Percentiles rank a stretch among this genome's conserved stretches.
These are phyloP conservation scores for Oriolus oriolus DNA, from an alignment of 2,113 vertebrate species.

Conservation along the genomic window DNA sequence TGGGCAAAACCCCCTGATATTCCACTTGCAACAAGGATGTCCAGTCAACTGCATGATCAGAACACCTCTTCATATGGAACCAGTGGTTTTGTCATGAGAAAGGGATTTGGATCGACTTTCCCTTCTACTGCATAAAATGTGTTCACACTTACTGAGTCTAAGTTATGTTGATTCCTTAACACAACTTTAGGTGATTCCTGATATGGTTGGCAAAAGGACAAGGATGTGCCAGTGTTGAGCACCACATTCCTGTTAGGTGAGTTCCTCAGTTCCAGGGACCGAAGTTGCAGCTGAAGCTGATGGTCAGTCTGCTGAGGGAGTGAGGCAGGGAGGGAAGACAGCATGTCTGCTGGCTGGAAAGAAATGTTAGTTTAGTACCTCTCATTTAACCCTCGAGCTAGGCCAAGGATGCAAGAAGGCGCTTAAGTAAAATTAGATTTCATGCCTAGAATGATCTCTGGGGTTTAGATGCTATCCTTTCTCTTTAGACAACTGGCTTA, in stretches of 20 bases:
- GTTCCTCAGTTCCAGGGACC: not conserved
- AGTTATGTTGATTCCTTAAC: not conserved
- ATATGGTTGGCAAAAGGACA: not conserved
- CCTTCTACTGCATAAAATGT: not conserved
- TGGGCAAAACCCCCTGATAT: not conserved
- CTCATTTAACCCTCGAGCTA: not conserved
- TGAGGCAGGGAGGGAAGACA: not conserved
- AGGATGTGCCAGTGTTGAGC: not conserved
- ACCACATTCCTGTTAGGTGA: not conserved
- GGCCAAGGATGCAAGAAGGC: not conserved
- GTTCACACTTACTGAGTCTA: not conserved
- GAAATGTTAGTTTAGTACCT: not conserved
- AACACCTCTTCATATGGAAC: not conserved
- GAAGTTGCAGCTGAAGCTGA: not conserved
- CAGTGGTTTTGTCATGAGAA: not conserved
- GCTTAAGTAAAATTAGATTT: not conserved
- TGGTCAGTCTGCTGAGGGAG: not conserved
- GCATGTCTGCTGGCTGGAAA: not conserved
- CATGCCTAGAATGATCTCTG: not conserved
- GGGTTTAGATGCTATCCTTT: not conserved
- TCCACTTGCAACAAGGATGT: not conserved
- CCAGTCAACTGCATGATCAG: not conserved
- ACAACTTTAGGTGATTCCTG: not conserved
- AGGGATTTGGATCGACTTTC: not conserved
- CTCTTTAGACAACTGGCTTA: not conserved